phyloP scores from a whole-genome alignment of 2,797 vertebrate species.

The Peromyscus nudipes region DNA sequence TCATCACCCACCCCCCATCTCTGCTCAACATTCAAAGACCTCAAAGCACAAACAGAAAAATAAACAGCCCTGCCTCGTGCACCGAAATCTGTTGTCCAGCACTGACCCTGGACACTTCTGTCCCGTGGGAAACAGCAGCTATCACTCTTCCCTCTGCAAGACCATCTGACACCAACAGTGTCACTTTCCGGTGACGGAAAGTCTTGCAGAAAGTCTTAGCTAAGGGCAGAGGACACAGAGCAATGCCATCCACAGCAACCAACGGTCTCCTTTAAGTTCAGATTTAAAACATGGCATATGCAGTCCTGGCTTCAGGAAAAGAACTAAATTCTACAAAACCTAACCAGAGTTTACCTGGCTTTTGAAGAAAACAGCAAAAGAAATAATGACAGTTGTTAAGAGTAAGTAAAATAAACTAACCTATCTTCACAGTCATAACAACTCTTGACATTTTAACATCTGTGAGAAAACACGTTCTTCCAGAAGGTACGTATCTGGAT shows the following conservation, averaged over 20 bases:
- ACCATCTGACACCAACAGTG: background rate
- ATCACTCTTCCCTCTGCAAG: background rate
- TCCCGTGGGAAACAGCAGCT: background rate
- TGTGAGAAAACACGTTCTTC: background rate
- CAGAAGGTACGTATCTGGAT: background rate
- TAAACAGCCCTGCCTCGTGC: background rate
- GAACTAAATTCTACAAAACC: slow-evolving; percentile 14
- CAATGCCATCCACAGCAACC: background rate
- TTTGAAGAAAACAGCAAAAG: slow-evolving; percentile 42
- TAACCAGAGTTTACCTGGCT: background rate
- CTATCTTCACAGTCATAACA: background rate
- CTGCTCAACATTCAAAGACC: background rate
- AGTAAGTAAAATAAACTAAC: background rate
- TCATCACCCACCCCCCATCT: background rate
- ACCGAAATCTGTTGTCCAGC: background rate
- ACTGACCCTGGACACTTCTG: background rate
- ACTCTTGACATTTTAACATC: background rate
- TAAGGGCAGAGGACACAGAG: background rate
- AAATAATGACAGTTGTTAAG: slow-evolving; percentile 8
- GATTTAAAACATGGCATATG: background rate
- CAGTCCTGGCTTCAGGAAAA: background rate
- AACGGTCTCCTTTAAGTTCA: background rate
- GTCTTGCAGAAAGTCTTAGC: background rate
- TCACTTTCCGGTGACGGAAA: background rate
- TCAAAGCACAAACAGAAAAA: slow-evolving; percentile 18